These are phyloP conservation scores for Megamerina dolium DNA, from an alignment of 2,888 invertebrate genomes.

Conservation along the genomic window DNA sequence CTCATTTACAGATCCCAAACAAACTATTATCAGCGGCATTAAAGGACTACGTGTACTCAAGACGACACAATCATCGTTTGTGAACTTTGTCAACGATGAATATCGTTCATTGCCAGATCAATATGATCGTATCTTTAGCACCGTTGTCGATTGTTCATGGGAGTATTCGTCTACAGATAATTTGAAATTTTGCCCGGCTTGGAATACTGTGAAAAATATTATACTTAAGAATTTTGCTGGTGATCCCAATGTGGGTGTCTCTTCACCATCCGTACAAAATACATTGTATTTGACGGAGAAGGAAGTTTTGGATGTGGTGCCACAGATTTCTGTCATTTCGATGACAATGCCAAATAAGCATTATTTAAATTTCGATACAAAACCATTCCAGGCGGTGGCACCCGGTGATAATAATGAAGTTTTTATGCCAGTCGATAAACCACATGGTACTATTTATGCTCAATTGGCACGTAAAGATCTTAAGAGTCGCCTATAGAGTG, in stretches of 20 bases:
- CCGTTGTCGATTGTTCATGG: constrained; percentile 70
- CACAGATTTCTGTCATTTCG: constrained; percentile 64
- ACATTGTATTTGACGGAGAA: constrained; percentile 69
- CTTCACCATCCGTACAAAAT: constrained; percentile 74
- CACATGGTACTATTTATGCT: constrained; percentile 70
- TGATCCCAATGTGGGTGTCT: constrained; percentile 62
- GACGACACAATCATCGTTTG: constrained; percentile 74
- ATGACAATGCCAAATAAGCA: constrained; percentile 80
- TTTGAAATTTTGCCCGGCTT: constrained; percentile 64
- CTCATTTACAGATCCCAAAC: constrained; percentile 50
- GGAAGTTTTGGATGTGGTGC: constrained; percentile 60
- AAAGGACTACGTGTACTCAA: constrained; percentile 67
- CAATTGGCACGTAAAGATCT: constrained; percentile 56
- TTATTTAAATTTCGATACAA: constrained; percentile 68
- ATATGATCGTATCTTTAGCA: constrained; percentile 67
- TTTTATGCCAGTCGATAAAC: constrained; percentile 71
- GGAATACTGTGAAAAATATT: constrained; percentile 64
- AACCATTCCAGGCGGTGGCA: constrained; percentile 63
- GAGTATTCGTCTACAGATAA: constrained; percentile 60
- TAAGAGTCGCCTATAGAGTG: constrained; percentile 34
- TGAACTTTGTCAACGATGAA: constrained; percentile 72
- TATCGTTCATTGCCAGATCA: constrained; percentile 70
- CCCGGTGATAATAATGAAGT: constrained; percentile 63
- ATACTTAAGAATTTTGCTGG: constrained; percentile 73
- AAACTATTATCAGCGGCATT: constrained; percentile 62